A percentile compares a stretch with the other conserved stretches of the same genome.
These are phyloP conservation scores for Phaedon cochleariae DNA, from an alignment of 2,888 invertebrate genomes.

Conservation along the genomic window DNA sequence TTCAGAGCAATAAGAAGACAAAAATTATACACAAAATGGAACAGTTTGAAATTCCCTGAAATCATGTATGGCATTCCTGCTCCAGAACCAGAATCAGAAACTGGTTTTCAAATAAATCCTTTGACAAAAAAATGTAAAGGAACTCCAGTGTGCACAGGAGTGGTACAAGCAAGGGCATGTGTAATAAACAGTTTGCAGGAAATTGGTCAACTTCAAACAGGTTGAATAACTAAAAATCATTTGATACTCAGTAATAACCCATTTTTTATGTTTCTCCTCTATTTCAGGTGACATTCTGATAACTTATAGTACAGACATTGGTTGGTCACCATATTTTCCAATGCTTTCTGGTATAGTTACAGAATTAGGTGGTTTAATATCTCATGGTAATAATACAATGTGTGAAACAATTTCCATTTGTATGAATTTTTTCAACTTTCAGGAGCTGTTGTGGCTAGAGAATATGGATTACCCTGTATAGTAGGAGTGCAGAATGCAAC, in stretches of 20 bases:
- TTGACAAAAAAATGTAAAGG: conserved; percentile 59
- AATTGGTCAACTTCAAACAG: conserved; percentile 54
- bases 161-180: conserved; percentile 73
- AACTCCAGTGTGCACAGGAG: conserved; percentile 77
- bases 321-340: conserved; percentile 88
- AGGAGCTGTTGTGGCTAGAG: conserved; percentile 85
- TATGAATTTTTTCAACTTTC: conserved; percentile 26
- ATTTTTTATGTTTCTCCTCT: no score
- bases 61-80: conserved; percentile 57
- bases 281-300: conserved; percentile 76
- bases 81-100: conserved; percentile 43
- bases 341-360: conserved; percentile 80
- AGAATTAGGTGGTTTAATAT: conserved; percentile 83
- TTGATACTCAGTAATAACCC: neutral
- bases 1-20: conserved; percentile 73
- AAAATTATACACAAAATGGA: conserved; percentile 69
- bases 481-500: conserved; percentile 79
- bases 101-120: conserved; percentile 23
- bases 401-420: neutral
- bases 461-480: conserved; percentile 84
- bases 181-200: conserved; percentile 77
- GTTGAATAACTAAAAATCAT: conserved; percentile 39
- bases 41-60: conserved; percentile 72
- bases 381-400: conserved; percentile 70
- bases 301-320: conserved; percentile 81